Evolutionary conservation across 2,888 invertebrate species (phyloP).

Genomic region (Philereme transversata): DNA sequence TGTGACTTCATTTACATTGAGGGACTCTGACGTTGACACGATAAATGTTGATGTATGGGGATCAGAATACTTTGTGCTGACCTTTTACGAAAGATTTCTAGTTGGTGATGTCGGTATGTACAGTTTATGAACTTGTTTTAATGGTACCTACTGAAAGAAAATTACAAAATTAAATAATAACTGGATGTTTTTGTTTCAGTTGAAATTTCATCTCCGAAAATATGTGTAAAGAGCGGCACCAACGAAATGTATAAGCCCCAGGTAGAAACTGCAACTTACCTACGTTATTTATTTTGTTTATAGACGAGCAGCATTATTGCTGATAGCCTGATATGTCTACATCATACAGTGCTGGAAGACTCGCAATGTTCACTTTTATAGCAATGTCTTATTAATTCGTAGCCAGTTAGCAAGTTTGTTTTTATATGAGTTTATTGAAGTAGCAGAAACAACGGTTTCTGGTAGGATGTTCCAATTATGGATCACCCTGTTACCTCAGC

Average conservation of each 20-base stretch:
- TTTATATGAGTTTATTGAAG: too few species aligned
- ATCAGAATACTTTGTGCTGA: slow-evolving; percentile 84
- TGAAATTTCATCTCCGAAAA: slow-evolving; percentile 87
- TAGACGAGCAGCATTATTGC: too few species aligned
- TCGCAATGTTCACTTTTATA: too few species aligned
- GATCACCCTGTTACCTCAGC: too few species aligned
- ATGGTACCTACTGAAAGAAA: too few species aligned
- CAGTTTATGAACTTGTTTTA: neutral
- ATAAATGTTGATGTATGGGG: slow-evolving; percentile 92
- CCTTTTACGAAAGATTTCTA: slow-evolving; percentile 85
- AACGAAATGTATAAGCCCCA: slow-evolving; percentile 86
- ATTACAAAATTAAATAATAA: neutral
- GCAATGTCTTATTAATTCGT: too few species aligned
- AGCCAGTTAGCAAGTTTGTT: too few species aligned
- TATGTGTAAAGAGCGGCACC: slow-evolving; percentile 80
- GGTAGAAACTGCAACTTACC: slow-evolving; percentile 51
- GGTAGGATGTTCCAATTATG: too few species aligned
- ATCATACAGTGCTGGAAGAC: too few species aligned
- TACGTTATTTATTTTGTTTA: too few species aligned
- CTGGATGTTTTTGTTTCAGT: slow-evolving; percentile 70
- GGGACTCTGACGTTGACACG: slow-evolving; percentile 88
- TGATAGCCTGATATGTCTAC: too few species aligned
- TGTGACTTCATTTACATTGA: slow-evolving; percentile 90
- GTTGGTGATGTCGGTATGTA: slow-evolving; percentile 88
- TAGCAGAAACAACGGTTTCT: too few species aligned